Percentiles rank a stretch among this genome's conserved stretches.
phyloP scores from a whole-genome alignment of 2,113 vertebrate species.

The Centropristis striata region DNA sequence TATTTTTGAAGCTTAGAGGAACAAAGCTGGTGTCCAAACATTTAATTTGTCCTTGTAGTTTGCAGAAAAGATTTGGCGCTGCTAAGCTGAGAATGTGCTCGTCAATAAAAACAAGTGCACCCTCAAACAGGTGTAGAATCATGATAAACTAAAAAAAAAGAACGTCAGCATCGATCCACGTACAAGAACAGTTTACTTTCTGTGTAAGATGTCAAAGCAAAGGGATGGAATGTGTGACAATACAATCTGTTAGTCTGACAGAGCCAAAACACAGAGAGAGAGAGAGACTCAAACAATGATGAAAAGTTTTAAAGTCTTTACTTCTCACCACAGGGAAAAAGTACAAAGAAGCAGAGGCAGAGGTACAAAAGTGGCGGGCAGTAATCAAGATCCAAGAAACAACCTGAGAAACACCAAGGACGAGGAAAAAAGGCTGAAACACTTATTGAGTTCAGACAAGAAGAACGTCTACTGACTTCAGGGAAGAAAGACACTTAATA shows the following conservation, averaged over 20 bases:
- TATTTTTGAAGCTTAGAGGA: constrained; percentile 7
- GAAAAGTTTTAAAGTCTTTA: not conserved
- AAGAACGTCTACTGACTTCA: too few relatives aligned
- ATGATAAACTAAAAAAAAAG: not conserved
- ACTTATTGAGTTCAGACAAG: too few relatives aligned
- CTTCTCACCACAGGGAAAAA: too few relatives aligned
- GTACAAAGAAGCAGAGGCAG: too few relatives aligned
- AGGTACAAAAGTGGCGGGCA: too few relatives aligned
- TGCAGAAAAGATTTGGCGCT: constrained; percentile 13
- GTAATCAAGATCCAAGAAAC: too few relatives aligned
- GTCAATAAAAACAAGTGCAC: not conserved
- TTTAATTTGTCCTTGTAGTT: not conserved
- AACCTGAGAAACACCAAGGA: too few relatives aligned
- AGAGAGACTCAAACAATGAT: too few relatives aligned
- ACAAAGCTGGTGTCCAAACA: constrained; percentile 5
- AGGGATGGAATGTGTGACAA: not conserved
- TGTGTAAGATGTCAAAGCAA: not conserved
- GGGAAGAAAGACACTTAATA: too few relatives aligned
- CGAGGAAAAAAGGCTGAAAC: too few relatives aligned
- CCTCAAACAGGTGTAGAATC: not conserved
- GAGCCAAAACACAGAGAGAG: too few relatives aligned
- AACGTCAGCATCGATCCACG: not conserved
- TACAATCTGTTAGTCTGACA: too few relatives aligned
- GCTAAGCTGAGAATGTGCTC: not conserved
- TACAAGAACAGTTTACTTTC: not conserved